A percentile compares a stretch with the other conserved stretches of the same genome.
Evolutionary conservation across 1,140 invertebrate genomes (phyloP).

Genomic region (Drosophila takahashii): DNA sequence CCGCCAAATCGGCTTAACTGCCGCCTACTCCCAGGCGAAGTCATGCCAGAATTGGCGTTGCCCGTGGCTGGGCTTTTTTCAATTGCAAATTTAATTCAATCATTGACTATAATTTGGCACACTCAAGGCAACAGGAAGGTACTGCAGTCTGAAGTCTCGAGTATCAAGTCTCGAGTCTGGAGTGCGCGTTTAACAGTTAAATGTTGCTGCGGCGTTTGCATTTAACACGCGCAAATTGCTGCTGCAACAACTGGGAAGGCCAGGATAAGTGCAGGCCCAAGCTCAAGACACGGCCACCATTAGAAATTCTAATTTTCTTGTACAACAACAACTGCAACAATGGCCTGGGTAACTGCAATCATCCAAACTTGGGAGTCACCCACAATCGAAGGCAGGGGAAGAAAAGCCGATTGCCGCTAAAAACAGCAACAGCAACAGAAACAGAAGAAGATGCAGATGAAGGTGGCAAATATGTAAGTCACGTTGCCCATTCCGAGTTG

Average conservation of each 20-base stretch:
- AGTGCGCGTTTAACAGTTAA: constrained; percentile 72
- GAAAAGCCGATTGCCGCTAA: constrained; percentile 7
- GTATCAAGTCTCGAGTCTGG: constrained; percentile 10
- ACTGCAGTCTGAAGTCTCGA: constrained; percentile 15
- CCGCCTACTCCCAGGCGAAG: constrained; percentile 47
- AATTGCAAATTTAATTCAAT: constrained; percentile 84
- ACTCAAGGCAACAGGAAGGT: constrained; percentile 40
- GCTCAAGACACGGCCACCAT: constrained; percentile 65
- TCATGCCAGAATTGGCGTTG: constrained; percentile 34
- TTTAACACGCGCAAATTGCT: constrained; percentile 81
- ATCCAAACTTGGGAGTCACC: constrained; percentile 57
- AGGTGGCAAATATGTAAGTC: constrained; percentile 83
- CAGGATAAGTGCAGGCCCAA: constrained; percentile 31
- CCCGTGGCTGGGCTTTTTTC: constrained; percentile 62
- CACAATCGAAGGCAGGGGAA: constrained; percentile 46
- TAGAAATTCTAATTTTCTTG: constrained; percentile 80
- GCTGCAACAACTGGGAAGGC: constrained; percentile 55
- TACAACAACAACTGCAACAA: constrained; percentile 41
- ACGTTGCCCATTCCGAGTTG: constrained; percentile 61
- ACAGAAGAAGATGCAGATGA: constrained; percentile 51
- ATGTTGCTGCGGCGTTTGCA: constrained; percentile 75
- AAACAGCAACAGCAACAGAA: too few relatives aligned
- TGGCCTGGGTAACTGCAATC: constrained; percentile 50
- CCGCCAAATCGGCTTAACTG: constrained; percentile 42
- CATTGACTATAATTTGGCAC: constrained; percentile 81